Evolutionary conservation across 2,113 vertebrate genomes (phyloP), one percentile per base, ranked within the genome.

Genomic region (Etia nguti): DNA sequence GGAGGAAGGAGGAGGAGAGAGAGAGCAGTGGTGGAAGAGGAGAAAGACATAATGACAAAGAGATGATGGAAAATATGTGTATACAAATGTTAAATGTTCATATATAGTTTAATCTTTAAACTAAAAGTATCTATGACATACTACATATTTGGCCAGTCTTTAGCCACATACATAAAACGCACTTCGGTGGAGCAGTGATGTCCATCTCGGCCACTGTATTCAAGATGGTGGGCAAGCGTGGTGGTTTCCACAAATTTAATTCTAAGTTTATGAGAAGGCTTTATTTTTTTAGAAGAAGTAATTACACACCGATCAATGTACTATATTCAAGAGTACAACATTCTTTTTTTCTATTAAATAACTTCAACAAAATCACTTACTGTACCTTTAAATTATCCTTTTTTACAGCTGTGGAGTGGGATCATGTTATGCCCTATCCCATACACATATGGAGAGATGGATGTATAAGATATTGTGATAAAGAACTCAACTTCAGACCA

Each of bases 391-490:
- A 26, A 73, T 82, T 70, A 92, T 9, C 82, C 89, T 38, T 60
- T 94, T 6, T 70, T 82, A 4, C 88, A 92, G 20, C 83, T 87
- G n/a, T 91, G 94, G 2, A 92, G 1, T 8, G 91, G 89, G 81
- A 97, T 96, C 54, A 96, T 70, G 86, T 95, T 92, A 50, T 93
- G 93, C 18, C 96, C 96, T 6, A 95, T 89, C 12, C 95, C 95
- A 0, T 96, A 97, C 15, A 97, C 92, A 18, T 96, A 96, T 0
- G 96, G 97, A 79, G 94, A 96, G 59, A 96, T 54, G 36, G 95
- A 93, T 20, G 94, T 91, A 52, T 97, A 97, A 20, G 93, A 90
- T 1, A 89, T 93, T 10, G 93, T 85, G 77, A 96, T 93, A 2
- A 96, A 95, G 86, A 96, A 96, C 81, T 96, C 93, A 4, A 89